A percentile compares a stretch with the other conserved stretches of the same genome.
These are phyloP conservation scores for Drosophila buzzatii DNA, from an alignment of 2,888 invertebrate species.

Conservation along the genomic window DNA sequence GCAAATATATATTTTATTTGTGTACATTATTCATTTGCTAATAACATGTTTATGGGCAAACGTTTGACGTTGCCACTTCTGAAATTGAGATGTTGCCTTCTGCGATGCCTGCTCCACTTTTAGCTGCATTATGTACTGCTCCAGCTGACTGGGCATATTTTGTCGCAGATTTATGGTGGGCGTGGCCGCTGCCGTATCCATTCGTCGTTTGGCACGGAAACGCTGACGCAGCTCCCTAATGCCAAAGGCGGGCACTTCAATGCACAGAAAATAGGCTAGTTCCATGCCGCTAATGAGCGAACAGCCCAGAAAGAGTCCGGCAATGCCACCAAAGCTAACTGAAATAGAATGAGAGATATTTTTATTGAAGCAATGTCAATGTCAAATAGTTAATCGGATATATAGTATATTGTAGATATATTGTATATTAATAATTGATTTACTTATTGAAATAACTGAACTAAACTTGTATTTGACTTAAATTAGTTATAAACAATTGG, in stretches of 20 bases:
- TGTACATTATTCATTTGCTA: constrained; percentile 67
- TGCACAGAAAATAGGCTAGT: constrained; percentile 84
- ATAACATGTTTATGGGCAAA: constrained; percentile 68
- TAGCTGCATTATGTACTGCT: constrained; percentile 66
- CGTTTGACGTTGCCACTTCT: constrained; percentile 65
- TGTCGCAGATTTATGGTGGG: constrained; percentile 56
- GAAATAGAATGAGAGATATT: constrained; percentile 1
- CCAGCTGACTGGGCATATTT: constrained; percentile 60
- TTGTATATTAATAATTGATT: neutral
- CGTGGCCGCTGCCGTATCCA: constrained; percentile 30
- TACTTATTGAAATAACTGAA: neutral
- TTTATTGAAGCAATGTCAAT: neutral
- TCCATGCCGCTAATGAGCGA: constrained; percentile 86
- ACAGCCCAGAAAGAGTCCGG: constrained; percentile 86
- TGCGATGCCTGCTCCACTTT: constrained; percentile 45
- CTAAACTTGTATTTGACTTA: neutral
- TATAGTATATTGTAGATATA: neutral
- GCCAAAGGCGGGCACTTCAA: constrained; percentile 77
- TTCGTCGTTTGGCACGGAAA: constrained; percentile 33
- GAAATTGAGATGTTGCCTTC: constrained; percentile 37
- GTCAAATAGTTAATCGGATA: neutral
- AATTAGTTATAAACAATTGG: neutral
- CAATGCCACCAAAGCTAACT: constrained; percentile 86
- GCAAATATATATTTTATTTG: constrained; percentile 68
- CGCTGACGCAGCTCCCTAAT: constrained; percentile 53